Evolutionary conservation across 2,888 invertebrate genomes (phyloP).

Genomic region (Elgonia sp.): DNA sequence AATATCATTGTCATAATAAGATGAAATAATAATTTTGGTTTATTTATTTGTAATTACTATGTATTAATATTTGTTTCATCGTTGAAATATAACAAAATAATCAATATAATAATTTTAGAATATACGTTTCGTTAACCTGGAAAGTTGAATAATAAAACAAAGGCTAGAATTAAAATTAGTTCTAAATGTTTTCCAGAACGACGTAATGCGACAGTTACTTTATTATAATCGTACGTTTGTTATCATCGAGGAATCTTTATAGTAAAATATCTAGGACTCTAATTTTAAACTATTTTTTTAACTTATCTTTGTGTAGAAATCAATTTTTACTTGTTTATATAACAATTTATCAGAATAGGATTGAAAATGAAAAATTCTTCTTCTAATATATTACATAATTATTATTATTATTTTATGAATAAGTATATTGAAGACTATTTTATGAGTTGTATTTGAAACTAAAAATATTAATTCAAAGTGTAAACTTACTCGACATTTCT

Average conservation of each 20-base stretch:
- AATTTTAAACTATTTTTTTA: background rate
- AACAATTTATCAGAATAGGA: background rate
- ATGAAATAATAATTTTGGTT: too few species aligned
- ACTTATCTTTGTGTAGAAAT: background rate
- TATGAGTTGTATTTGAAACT: too few species aligned
- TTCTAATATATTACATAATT: too few species aligned
- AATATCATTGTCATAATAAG: too few species aligned
- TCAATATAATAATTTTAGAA: background rate
- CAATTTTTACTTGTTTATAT: background rate
- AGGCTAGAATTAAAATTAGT: background rate
- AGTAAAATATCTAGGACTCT: background rate
- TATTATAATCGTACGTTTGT: background rate
- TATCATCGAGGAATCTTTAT: background rate
- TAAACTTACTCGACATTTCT: conserved; percentile 84
- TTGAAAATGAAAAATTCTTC: too few species aligned
- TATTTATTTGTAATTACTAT: too few species aligned
- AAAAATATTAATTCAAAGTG: background rate
- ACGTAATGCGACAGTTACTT: background rate
- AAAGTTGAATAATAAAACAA: background rate
- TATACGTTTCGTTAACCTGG: background rate
- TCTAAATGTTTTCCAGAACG: background rate
- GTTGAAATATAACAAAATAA: too few species aligned
- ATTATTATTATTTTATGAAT: too few species aligned
- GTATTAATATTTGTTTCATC: too few species aligned
- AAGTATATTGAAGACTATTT: too few species aligned